Conservation (phyloP, 1,140 invertebrate genomes). For the Achatina immaculata region DNA sequence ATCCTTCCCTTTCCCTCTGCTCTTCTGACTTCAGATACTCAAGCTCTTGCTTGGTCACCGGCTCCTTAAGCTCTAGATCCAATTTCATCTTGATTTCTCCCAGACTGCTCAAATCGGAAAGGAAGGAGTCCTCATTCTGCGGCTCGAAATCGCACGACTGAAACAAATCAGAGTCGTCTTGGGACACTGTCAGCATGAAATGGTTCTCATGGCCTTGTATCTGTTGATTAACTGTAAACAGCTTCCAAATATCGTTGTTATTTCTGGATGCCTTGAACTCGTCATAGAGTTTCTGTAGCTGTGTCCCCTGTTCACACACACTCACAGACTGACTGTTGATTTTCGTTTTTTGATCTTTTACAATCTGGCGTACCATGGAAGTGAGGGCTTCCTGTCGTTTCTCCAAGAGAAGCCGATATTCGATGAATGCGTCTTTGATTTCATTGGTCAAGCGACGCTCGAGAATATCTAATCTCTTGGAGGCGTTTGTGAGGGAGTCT, state of each 20-base stretch:
- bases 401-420: constrained; percentile 63
- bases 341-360: constrained; percentile 58
- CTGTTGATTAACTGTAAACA: constrained; percentile 61
- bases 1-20: constrained; percentile 36
- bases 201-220: constrained; percentile 56
- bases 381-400: constrained; percentile 60
- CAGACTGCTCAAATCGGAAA: constrained; percentile 61
- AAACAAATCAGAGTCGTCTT: constrained; percentile 60
- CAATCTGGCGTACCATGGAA: constrained; percentile 51
- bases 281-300: constrained; percentile 62
- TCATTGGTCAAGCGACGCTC: constrained; percentile 57
- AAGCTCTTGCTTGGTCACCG: constrained; percentile 59
- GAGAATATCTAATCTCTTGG: constrained; percentile 62
- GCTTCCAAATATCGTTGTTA: constrained; percentile 56
- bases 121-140: constrained; percentile 54
- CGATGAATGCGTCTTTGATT: constrained; percentile 67
- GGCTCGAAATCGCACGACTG: constrained; percentile 56
- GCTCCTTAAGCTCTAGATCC: constrained; percentile 54
- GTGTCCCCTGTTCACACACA: constrained; percentile 56
- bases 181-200: constrained; percentile 50
- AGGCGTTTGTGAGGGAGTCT: constrained; percentile 60
- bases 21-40: constrained; percentile 56
- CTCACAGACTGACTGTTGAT: constrained; percentile 60
- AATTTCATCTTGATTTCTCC: constrained; percentile 54
- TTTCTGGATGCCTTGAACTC: constrained; percentile 55